Percentiles rank a stretch among this genome's conserved stretches.
Evolutionary conservation across 2,797 vertebrate species (phyloP).

Genomic region (Selene dorsalis): DNA sequence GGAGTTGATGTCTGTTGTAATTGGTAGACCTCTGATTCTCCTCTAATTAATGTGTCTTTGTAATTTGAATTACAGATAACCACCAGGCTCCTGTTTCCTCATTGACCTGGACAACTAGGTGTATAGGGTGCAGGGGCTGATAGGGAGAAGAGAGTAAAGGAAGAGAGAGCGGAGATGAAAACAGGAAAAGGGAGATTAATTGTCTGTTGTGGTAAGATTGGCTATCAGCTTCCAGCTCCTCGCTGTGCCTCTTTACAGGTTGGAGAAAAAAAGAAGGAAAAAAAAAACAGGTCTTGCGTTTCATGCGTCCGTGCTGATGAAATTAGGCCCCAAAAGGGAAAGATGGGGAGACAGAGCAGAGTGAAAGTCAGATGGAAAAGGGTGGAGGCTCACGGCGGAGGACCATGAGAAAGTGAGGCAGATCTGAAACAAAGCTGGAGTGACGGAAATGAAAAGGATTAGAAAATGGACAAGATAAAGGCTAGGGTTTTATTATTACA

Average conservation of each 20-base stretch:
- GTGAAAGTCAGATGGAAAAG: constrained; percentile 24
- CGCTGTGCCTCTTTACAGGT: constrained; percentile 68
- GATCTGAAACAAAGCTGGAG: constrained; percentile 47
- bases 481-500: constrained; percentile 30
- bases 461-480: constrained; percentile 41
- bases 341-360: constrained; percentile 19
- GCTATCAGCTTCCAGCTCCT: constrained; percentile 62
- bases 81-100: constrained; percentile 42
- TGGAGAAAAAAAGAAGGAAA: constrained; percentile 16
- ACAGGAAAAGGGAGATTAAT: constrained; percentile 64
- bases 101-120: constrained; percentile 42
- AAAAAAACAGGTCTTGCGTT: constrained; percentile 65
- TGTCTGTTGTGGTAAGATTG: constrained; percentile 67
- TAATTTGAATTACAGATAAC: constrained; percentile 75
- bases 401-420: constrained; percentile 32
- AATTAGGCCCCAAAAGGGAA: constrained; percentile 53
- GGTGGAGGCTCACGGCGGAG: constrained; percentile 14
- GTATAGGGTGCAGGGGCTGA: constrained; percentile 20
- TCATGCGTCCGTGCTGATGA: constrained; percentile 64
- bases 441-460: constrained; percentile 52
- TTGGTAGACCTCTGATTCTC: constrained; percentile 60
- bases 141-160: constrained; percentile 8
- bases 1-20: constrained; percentile 52
- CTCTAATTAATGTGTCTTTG: constrained; percentile 72
- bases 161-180: constrained; percentile 38